These are phyloP conservation scores for Bolinopsis microptera DNA, from an alignment of 37 sponge, comb jelly and placozoan genomes.

Conservation along the genomic window DNA sequence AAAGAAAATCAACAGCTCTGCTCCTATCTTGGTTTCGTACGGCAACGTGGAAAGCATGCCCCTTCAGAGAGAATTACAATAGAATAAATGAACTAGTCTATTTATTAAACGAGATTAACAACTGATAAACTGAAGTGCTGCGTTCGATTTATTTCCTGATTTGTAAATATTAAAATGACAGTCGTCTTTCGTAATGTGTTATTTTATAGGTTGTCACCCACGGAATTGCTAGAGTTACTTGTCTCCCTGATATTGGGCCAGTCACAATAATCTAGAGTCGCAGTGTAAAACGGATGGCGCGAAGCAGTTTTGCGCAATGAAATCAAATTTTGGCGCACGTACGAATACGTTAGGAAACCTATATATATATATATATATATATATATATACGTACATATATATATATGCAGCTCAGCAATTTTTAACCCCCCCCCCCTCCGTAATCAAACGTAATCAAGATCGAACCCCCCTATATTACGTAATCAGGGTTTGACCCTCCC, in stretches of 20 bases:
- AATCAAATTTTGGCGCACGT: no score
- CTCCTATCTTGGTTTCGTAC: conserved; percentile 38
- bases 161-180: background rate
- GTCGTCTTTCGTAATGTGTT: background rate
- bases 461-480: no score
- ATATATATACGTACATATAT: no score
- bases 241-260: background rate
- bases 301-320: no score
- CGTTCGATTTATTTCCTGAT: background rate
- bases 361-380: no score
- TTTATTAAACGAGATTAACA: background rate
- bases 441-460: no score
- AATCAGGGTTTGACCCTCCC: no score
- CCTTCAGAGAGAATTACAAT: conserved; percentile 45
- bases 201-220: background rate
- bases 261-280: background rate
- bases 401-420: no score
- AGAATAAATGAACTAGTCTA: background rate
- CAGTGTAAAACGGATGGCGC: background rate
- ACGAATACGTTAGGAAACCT: no score
- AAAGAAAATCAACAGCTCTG: background rate
- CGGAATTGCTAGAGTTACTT: background rate
- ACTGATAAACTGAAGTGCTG: background rate
- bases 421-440: no score
- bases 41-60: conserved; percentile 49